A percentile compares a stretch with the other conserved stretches of the same genome.
Conservation (phyloP, 1,140 invertebrate genomes). For the Harpegnathos saltator region DNA sequence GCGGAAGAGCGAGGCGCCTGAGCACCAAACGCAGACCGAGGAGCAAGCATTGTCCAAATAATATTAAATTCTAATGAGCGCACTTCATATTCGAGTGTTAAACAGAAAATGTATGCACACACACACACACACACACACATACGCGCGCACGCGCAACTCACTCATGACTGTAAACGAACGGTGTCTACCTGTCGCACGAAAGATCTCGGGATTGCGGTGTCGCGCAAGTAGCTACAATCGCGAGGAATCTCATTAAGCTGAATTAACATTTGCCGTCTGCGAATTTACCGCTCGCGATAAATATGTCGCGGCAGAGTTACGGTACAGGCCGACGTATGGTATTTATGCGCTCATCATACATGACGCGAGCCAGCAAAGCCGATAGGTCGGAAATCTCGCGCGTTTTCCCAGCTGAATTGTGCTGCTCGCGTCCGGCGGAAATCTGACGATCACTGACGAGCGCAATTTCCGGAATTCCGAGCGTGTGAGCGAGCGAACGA, state of each 20-base stretch:
- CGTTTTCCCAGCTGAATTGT: neutral
- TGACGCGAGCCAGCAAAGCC: neutral
- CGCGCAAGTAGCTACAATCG: neutral
- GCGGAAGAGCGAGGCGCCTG: neutral
- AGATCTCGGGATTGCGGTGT: neutral
- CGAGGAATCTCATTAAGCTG: too few species aligned
- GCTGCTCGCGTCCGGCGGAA: neutral
- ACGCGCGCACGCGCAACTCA: too few species aligned
- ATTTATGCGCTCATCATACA: too few species aligned
- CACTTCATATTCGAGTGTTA: neutral
- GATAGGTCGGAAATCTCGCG: neutral
- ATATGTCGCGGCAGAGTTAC: neutral
- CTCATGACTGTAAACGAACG: too few species aligned
- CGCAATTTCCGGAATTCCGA: constrained; percentile 65
- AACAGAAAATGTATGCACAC: too few species aligned
- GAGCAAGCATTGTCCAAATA: neutral
- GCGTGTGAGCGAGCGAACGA: constrained; percentile 10
- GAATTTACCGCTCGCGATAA: neutral
- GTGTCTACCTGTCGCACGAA: too few species aligned
- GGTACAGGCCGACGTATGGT: too few species aligned
- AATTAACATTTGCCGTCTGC: neutral
- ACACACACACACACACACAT: too few species aligned
- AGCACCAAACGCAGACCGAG: too few species aligned
- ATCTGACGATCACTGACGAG: neutral
- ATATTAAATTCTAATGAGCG: neutral